These are phyloP conservation scores for Oryctes rhinoceros DNA, from an alignment of 1,140 invertebrate genomes.

Conservation along the genomic window DNA sequence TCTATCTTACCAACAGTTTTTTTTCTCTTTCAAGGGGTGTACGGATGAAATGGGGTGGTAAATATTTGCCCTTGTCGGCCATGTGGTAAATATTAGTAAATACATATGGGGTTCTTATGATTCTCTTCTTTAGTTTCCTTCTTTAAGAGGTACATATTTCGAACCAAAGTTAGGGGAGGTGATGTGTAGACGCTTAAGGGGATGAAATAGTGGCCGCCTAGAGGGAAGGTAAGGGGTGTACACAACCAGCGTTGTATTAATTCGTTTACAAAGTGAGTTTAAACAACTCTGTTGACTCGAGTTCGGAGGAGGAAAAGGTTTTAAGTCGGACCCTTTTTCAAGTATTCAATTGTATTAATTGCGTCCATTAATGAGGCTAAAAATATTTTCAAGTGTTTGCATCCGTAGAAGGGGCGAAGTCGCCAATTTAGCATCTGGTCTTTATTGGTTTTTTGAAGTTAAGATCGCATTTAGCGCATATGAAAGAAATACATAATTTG, in stretches of 20 bases:
- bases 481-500: too few relatives aligned
- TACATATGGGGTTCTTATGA: slow-evolving; percentile 57
- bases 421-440: too few relatives aligned
- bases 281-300: slow-evolving; percentile 33
- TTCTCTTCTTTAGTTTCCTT: slow-evolving; percentile 39
- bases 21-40: neutral
- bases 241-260: slow-evolving; percentile 38
- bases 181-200: slow-evolving; percentile 44
- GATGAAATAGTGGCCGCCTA: slow-evolving; percentile 41
- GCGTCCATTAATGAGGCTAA: neutral
- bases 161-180: neutral
- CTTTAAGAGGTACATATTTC: neutral
- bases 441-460: too few relatives aligned
- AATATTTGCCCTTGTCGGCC: slow-evolving; percentile 53
- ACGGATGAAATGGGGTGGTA: slow-evolving; percentile 41
- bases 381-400: too few relatives aligned
- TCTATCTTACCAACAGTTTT: neutral
- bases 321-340: neutral
- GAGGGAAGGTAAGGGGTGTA: slow-evolving; percentile 42
- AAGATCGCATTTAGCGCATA: too few relatives aligned
- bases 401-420: too few relatives aligned
- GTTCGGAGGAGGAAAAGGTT: too few relatives aligned
- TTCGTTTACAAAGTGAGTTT: slow-evolving; percentile 40
- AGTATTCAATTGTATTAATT: neutral
- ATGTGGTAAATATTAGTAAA: slow-evolving; percentile 60